Conservation (phyloP, 2,113 vertebrate species). For the Helogale parvula region DNA sequence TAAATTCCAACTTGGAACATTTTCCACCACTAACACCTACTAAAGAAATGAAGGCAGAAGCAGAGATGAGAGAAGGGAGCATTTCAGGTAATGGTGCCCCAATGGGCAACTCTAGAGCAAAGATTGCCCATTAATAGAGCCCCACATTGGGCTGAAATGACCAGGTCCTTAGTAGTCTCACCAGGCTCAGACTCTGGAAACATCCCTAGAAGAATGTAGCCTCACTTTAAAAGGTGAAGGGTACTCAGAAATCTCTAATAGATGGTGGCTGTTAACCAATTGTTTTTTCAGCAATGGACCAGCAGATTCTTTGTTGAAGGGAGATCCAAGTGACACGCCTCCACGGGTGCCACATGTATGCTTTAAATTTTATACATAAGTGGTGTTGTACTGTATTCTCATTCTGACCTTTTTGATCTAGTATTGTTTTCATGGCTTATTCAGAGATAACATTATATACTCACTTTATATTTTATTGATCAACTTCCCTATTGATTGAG, state of each 20-base stretch:
- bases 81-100: neutral
- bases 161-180: neutral
- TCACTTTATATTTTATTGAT: neutral
- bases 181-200: neutral
- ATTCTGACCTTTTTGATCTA: constrained; percentile 4
- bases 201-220: neutral
- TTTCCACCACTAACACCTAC: neutral
- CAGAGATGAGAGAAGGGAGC: neutral
- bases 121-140: neutral
- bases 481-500: neutral
- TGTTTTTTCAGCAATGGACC: neutral
- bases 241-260: neutral
- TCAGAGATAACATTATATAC: neutral
- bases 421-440: neutral
- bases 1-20: neutral
- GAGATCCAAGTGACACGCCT: neutral
- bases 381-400: neutral
- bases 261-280: neutral
- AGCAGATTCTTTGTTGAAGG: neutral
- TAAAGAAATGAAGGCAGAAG: neutral
- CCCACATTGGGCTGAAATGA: neutral
- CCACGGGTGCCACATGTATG: neutral
- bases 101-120: neutral
- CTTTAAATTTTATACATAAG: neutral
- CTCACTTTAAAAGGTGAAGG: neutral